Evolutionary conservation across 2,797 vertebrate genomes (phyloP), one percentile per base, ranked within the genome.

Genomic region (Lagocephalus sceleratus): DNA sequence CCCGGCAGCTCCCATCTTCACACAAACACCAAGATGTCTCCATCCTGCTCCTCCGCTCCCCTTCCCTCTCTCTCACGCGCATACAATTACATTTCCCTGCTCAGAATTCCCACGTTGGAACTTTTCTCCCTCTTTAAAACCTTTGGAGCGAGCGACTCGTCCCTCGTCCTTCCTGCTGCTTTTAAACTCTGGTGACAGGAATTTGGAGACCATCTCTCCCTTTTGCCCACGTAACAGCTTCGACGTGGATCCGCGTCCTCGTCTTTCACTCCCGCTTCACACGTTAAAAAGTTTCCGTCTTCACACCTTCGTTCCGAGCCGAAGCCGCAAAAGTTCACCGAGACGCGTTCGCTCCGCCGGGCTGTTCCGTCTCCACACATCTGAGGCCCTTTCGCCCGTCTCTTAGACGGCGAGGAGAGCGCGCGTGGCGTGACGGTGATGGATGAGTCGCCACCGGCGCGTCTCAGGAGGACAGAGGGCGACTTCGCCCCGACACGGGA

Each of bases 361-460:
- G n/a, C 52, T 1, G n/a, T 42, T 20, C 44, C 26, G 11, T 11
- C 56, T 8, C 7, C 10, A 45, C 42, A 29, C 55, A 5, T 32
- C 11, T 2, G 16, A 6, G 51, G 57, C 47, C 17, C 49, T 45
- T 19, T 54, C 51, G 54, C 52, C 7, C 44, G 15, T 5, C 68
- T 45, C 67, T 20, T 22, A 53, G 16, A 69, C 25, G 51, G 69
- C 67, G 45, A 54, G 5, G 38, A 16, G 16, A 39, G 16, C 6
- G 26, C 26, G 7, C 26, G 16, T 16, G 14, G 62, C 60, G 16
- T 47, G 80, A 83, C 77, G 77, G 45, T 77, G 78, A 86, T 48
- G 47, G 75, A 86, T 75, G 79, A 56, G 63, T 79, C 29, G 57
- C 71, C 72, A 82, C 82, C 71, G 77, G 71, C 60, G 87, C 85